Conservation (phyloP, 2,113 vertebrate genomes). For the Cinclus cinclus region DNA sequence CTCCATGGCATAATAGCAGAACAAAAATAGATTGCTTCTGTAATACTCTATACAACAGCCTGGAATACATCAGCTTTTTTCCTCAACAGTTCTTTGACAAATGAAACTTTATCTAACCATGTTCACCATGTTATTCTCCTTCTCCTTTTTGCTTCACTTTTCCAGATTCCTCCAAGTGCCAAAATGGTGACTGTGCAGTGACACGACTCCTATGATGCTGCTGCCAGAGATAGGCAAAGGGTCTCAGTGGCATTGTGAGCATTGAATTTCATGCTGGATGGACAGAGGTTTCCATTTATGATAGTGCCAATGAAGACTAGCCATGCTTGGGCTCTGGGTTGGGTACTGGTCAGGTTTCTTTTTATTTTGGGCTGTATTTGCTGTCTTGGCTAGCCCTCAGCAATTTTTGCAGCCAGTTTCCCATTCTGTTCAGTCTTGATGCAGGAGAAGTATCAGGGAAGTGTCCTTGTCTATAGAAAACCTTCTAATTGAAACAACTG, state of each 20-base stretch:
- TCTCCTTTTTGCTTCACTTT: neutral
- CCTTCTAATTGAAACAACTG: conserved; percentile 39
- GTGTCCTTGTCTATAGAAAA: conserved; percentile 6
- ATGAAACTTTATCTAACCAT: conserved; percentile 29
- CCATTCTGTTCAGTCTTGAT: neutral
- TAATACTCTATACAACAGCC: conserved; percentile 32
- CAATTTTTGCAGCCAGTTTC: neutral
- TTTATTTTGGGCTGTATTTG: neutral
- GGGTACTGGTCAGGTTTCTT: neutral
- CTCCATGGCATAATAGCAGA: conserved; percentile 57
- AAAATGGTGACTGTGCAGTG: neutral
- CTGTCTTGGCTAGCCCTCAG: neutral
- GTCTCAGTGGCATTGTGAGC: neutral
- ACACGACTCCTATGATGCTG: neutral
- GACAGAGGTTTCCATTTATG: neutral
- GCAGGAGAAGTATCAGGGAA: neutral
- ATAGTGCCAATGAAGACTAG: neutral
- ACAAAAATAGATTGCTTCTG: conserved; percentile 66
- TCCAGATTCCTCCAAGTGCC: neutral
- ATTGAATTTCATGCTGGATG: neutral
- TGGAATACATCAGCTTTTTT: conserved; percentile 40
- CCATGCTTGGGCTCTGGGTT: neutral
- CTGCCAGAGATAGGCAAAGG: neutral
- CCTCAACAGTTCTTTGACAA: conserved; percentile 20
- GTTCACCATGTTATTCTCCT: neutral